These are phyloP conservation scores for Dasypolia templi DNA, from an alignment of 2,888 invertebrate species.

Conservation along the genomic window DNA sequence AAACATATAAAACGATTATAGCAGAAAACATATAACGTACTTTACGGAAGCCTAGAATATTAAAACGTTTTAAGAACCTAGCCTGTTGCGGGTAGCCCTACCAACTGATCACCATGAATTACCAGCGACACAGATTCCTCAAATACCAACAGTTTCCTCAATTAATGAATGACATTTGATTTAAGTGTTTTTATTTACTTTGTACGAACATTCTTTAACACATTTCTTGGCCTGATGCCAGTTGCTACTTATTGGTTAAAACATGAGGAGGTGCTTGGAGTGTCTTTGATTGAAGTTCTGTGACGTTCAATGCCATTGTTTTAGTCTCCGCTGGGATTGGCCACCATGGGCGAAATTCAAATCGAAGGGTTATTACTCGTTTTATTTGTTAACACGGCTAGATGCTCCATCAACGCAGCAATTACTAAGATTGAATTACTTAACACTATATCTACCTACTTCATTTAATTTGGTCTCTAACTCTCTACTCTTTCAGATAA, in stretches of 20 bases:
- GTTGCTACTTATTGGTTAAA: slow-evolving; percentile 30
- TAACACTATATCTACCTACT: neutral
- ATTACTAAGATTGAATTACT: neutral
- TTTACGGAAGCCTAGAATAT: neutral
- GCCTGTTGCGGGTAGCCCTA: neutral
- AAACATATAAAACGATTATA: neutral
- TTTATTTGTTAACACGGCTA: neutral
- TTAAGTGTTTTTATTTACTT: slow-evolving; percentile 61
- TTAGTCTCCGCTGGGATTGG: neutral
- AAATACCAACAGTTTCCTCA: slow-evolving; percentile 41
- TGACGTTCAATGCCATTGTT: neutral
- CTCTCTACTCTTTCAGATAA: no score
- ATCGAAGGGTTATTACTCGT: no score
- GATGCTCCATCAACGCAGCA: neutral
- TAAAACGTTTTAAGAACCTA: slow-evolving; percentile 11
- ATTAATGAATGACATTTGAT: slow-evolving; percentile 59
- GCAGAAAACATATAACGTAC: neutral
- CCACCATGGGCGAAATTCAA: no score
- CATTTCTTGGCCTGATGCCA: slow-evolving; percentile 46
- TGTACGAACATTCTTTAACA: slow-evolving; percentile 39
- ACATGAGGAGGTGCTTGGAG: slow-evolving; percentile 28
- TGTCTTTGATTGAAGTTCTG: slow-evolving; percentile 1
- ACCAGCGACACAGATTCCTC: slow-evolving; percentile 49
- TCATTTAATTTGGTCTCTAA: neutral
- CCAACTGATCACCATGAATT: slow-evolving; percentile 25